Base-by-base conservation (phyloP, 2,797 vertebrate species). In the Caiman crocodilus region DNA sequence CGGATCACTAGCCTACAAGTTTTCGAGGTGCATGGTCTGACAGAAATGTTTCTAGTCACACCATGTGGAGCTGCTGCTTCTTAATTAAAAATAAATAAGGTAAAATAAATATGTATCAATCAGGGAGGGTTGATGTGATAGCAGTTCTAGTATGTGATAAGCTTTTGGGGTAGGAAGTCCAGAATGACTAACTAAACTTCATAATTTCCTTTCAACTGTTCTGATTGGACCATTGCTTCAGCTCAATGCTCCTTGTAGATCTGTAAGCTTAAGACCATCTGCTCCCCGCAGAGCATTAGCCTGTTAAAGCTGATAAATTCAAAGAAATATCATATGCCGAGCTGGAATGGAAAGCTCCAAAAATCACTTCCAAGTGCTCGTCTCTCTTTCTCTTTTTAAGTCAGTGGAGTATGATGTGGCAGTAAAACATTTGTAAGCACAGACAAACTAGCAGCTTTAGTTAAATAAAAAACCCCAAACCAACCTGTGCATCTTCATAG, bases 401-500 rank as follows among this genome's bases (percentile, higher is more conserved):
- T 58, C 42, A 94, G 79, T 82, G 93, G 74, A 79, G 57, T 25
- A 91, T 87, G 89, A 94, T 5, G 32, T 75, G 83, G 88, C 58
- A 89, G 87, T 71, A 28, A 74, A 93, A 64, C 64, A 89, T 35
- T 42, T 25, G 69, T 7, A 50, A 13, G 25, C 57, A 92, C 25
- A 76, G 65, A 81, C 83, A 90, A 93, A 92, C 32, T 0, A 20
- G 76, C 65, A 87, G 85, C 85, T 95, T 85, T 84, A 77, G 73
- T 65, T 93, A 42, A 56, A 95, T n/a, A 94, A 89, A 69, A 83
- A 94, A 86, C 59, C 32, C 95, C 90, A 95, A 87, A 4, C 96
- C 97, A 97, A 99, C 99, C 99, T 99, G 99, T 95, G 99, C 99
- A 16, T 99, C 99, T 97, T 99, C 99, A 20, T 98, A 99, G 65